Conservation (phyloP, 2,113 vertebrate species). For the Sinocyclocheilus grahami region DNA sequence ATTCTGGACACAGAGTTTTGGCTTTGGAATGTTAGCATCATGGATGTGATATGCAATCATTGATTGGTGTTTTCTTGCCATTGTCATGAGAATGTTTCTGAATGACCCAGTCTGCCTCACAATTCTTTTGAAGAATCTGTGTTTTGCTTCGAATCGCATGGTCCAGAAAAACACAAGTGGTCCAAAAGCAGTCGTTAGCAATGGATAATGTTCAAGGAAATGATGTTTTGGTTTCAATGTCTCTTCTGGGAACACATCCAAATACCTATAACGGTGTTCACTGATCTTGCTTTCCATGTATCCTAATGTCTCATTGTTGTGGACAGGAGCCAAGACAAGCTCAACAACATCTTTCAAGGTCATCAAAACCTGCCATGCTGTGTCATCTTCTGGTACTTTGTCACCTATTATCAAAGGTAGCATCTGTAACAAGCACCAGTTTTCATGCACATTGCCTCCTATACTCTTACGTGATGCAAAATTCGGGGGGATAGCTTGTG, state of each 20-base stretch:
- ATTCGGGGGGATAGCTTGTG: slow-evolving; percentile 34
- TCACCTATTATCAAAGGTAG: slow-evolving; percentile 38
- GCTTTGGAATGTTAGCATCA: too few species aligned
- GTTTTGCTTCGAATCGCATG: not conserved
- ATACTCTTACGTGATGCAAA: slow-evolving; percentile 23
- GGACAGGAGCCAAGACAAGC: slow-evolving; percentile 32
- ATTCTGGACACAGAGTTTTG: not conserved
- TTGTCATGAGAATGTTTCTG: not conserved
- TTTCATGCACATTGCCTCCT: not conserved
- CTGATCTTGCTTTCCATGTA: slow-evolving; percentile 40
- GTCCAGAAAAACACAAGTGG: not conserved
- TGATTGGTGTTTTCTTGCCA: slow-evolving; percentile 13
- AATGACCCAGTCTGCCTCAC: not conserved
- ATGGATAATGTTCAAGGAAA: not conserved
- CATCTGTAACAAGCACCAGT: slow-evolving; percentile 45
- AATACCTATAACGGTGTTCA: slow-evolving; percentile 32
- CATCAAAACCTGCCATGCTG: slow-evolving; percentile 31
- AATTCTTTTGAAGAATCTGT: not conserved
- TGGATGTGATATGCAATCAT: not conserved
- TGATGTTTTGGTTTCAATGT: not conserved
- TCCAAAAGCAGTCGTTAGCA: not conserved
- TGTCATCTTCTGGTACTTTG: slow-evolving; percentile 41
- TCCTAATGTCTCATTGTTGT: slow-evolving; percentile 21
- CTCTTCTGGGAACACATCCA: slow-evolving; percentile 10
- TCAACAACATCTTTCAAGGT: slow-evolving; percentile 12